Percentiles rank a stretch among this genome's conserved stretches.
phyloP scores from a whole-genome alignment of 2,888 invertebrate genomes.

The Drosophila lutescens region DNA sequence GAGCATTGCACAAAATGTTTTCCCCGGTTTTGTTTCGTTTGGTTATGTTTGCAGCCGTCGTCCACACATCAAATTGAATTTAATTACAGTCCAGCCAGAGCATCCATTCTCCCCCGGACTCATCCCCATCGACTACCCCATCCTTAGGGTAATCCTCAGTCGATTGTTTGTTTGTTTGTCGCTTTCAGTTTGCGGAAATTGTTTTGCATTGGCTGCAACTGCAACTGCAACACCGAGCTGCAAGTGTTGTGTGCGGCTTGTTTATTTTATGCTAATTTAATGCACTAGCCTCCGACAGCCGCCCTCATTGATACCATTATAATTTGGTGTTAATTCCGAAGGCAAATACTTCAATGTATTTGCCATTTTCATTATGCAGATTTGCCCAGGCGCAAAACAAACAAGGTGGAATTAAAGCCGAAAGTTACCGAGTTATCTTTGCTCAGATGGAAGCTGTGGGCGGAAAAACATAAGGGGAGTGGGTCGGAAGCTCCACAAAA shows the following conservation, averaged over 20 bases:
- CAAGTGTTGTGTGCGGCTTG: constrained; percentile 41
- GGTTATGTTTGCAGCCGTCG: constrained; percentile 45
- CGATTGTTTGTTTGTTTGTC: constrained; percentile 53
- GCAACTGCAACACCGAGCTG: constrained; percentile 40
- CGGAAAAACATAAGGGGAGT: constrained; percentile 29
- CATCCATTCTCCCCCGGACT: neutral
- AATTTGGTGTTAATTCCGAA: constrained; percentile 68
- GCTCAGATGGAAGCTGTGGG: constrained; percentile 28
- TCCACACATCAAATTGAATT: constrained; percentile 71
- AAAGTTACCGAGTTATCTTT: constrained; percentile 62
- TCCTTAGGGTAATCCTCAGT: constrained; percentile 7
- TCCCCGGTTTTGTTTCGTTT: neutral
- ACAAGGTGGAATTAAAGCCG: constrained; percentile 36
- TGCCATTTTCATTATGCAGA: constrained; percentile 71
- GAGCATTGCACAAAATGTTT: neutral
- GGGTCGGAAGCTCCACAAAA: constrained; percentile 38
- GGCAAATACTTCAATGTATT: constrained; percentile 62
- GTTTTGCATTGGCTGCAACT: constrained; percentile 57
- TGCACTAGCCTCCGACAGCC: constrained; percentile 55
- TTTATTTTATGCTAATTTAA: constrained; percentile 78
- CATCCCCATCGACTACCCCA: constrained; percentile 4
- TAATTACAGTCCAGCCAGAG: constrained; percentile 61
- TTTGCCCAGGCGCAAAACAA: constrained; percentile 43
- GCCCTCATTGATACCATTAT: constrained; percentile 61
- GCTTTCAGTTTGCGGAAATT: constrained; percentile 53